These are phyloP conservation scores for Caenorhabditis elegans DNA, from an alignment of 1,140 invertebrate genomes.

Conservation along the genomic window WBcel235 BX284604.4:6366001-6366500, in stretches of 20 bases:
- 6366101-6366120: not conserved
- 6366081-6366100: not conserved
- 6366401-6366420: not conserved
- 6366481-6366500: not conserved
- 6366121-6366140: conserved; percentile 10
- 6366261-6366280: not conserved
- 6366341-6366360: not conserved
- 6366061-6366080: conserved; percentile 25
- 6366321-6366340: conserved; percentile 17
- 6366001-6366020: conserved; percentile 19
- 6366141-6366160: conserved; percentile 13
- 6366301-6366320: conserved; percentile 24
- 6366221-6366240: not conserved
- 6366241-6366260: not conserved
- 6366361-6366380: not conserved
- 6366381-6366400: conserved; percentile 14
- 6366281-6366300: not conserved
- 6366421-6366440: conserved; percentile 12
- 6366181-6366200: too few species aligned
- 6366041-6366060: not conserved
- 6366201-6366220: not conserved
- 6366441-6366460: not conserved
- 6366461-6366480: not conserved
- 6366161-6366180: not conserved
- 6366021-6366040: not conserved